phyloP scores from a whole-genome alignment of 2,113 vertebrate genomes.

The Kryptolebias marmoratus region DNA sequence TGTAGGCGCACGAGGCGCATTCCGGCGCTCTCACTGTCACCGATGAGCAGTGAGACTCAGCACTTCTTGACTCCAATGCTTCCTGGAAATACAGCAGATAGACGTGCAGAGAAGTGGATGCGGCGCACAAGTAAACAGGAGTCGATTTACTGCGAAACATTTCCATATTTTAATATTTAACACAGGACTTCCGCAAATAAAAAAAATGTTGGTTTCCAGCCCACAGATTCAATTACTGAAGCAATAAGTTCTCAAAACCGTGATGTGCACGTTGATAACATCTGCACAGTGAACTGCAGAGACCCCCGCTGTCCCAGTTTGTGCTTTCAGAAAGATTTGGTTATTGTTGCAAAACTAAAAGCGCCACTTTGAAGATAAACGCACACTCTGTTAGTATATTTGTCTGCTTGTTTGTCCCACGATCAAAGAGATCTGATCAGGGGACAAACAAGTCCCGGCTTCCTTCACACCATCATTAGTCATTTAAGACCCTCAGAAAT shows the following conservation, averaged over 20 bases:
- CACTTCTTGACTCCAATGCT: constrained; percentile 52
- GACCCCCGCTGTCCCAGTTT: no score
- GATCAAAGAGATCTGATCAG: constrained; percentile 4
- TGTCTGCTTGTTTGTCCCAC: constrained; percentile 14
- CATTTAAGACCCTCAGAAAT: constrained; percentile 38
- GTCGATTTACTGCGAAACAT: background rate
- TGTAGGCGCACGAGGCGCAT: constrained; percentile 63
- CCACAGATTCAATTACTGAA: constrained; percentile 23
- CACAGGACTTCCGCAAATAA: constrained; percentile 6
- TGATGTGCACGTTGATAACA: constrained; percentile 4
- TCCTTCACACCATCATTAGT: constrained; percentile 39
- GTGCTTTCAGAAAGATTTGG: no score
- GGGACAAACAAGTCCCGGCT: no score
- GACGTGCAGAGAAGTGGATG: constrained; percentile 39
- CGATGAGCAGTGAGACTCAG: constrained; percentile 58
- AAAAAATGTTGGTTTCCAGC: constrained; percentile 7
- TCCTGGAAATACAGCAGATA: constrained; percentile 68
- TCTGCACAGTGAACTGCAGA: background rate
- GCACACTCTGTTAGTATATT: no score
- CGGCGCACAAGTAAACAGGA: background rate
- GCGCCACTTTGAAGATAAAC: no score
- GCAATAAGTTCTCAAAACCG: background rate
- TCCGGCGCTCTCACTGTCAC: constrained; percentile 51
- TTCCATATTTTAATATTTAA: constrained; percentile 2
- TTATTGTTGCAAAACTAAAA: background rate